A percentile compares a stretch with the other conserved stretches of the same genome.
These are phyloP conservation scores for Propithecus coquereli DNA, from an alignment of 2,113 vertebrate species.

Conservation along the genomic window DNA sequence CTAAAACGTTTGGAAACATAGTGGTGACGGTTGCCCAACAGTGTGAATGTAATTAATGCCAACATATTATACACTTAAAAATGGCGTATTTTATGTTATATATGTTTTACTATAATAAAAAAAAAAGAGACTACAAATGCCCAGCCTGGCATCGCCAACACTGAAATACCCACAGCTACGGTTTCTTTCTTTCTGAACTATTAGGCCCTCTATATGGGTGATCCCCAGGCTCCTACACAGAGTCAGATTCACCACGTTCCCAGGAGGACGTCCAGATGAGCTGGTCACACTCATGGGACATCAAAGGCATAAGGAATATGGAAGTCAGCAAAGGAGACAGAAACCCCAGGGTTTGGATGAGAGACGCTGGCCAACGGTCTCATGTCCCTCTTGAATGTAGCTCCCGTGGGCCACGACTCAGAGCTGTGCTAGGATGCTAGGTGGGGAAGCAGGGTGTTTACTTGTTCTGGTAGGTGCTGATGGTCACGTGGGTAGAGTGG, in stretches of 20 bases:
- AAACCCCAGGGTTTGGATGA: not conserved
- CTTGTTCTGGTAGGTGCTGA: conserved; percentile 95
- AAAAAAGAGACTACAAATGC: not conserved
- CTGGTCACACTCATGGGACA: not conserved
- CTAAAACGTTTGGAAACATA: not conserved
- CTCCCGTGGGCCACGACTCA: accelerated
- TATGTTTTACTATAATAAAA: not conserved
- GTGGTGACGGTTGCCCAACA: not conserved
- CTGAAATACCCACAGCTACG: accelerated
- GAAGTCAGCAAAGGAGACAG: not conserved
- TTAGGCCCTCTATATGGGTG: not conserved
- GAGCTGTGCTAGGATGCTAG: accelerated
- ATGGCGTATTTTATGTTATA: not conserved
- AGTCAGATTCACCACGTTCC: not conserved
- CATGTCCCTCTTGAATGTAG: not conserved
- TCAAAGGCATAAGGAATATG: not conserved
- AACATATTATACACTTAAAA: not conserved
- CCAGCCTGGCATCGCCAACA: not conserved
- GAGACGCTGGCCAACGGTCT: not conserved
- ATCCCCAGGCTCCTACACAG: too few species aligned
- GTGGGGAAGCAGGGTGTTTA: conserved; percentile 65
- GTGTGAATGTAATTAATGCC: not conserved
- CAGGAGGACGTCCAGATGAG: not conserved
- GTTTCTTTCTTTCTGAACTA: not conserved
- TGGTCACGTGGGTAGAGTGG: conserved; percentile 91